Evolutionary conservation across 2,797 vertebrate genomes (phyloP), one percentile per base, ranked within the genome.

Genomic region (Enteromius afrohamiltoni): DNA sequence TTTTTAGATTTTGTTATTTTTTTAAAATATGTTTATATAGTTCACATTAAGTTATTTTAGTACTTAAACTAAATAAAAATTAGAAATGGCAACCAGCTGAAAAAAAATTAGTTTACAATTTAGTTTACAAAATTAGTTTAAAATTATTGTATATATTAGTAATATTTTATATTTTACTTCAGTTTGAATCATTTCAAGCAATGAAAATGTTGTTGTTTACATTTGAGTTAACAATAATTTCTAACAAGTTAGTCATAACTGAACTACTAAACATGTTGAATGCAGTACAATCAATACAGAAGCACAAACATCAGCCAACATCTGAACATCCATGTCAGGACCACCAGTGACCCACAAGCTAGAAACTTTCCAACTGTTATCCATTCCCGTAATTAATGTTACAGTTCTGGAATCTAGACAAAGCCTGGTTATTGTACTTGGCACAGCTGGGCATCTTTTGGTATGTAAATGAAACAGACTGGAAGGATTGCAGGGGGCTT

Each of bases 401-500:
- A 82, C 8, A 85, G 85, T 21, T 77, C 45, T 82, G 60, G 86
- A 80, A 77, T 69, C 84, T 84, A 82, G 88, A 88, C 83, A 70
- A 62, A 82, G 87, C 64, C 53, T 88, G 69, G 79, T 84, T 78
- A 82, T 82, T 85, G 83, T 71, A 82, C 85, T 77, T 81, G 77
- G 73, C 34, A 83, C 85, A 86, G 85, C 84, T 82, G 83, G 84
- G 80, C 79, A 80, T 85, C 83, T 88, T 90, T 92, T 89, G 87
- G 83, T 89, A 91, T 93, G 90, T 90, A 90, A 92, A 93, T 91
- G 85, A 76, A 70, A 69, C 65, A 80, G 53, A 79, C 86, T 83
- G 84, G 65, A 77, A 88, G 87, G 89, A 90, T 73, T 77, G 84
- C 60, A 83, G 82, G 60, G 70, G 65, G 82, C 53, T 83, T 68